Percentiles rank a stretch among this genome's conserved stretches.
These are phyloP conservation scores for Hypolimnas misippus DNA, from an alignment of 2,888 invertebrate genomes.

Conservation along the genomic window DNA sequence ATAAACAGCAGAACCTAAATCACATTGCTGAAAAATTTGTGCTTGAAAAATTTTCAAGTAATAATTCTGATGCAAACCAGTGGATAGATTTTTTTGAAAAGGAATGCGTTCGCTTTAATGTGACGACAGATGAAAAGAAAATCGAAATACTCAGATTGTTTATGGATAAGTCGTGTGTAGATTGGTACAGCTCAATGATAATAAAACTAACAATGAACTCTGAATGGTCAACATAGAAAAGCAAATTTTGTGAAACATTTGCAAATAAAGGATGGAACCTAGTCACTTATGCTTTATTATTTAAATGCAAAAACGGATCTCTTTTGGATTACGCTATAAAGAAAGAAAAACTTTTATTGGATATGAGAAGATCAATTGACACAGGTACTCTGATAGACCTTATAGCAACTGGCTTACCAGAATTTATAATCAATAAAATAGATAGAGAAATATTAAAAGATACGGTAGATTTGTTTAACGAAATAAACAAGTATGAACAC, in stretches of 20 bases:
- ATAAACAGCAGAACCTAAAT: too few species aligned
- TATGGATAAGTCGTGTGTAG: background rate
- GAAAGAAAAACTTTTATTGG: slow-evolving; percentile 39
- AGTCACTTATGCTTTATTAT: slow-evolving; percentile 32
- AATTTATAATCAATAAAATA: slow-evolving; percentile 34
- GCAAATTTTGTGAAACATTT: slow-evolving; percentile 42
- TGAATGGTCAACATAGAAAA: slow-evolving; percentile 33
- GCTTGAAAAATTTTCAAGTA: too few species aligned
- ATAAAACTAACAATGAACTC: slow-evolving; percentile 35
- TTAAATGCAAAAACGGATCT: slow-evolving; percentile 35
- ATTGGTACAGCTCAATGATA: too few species aligned
- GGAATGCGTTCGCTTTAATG: background rate
- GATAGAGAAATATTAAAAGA: slow-evolving; percentile 23
- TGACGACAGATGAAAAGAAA: background rate
- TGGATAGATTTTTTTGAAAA: background rate
- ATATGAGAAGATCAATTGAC: slow-evolving; percentile 36
- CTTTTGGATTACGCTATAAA: slow-evolving; percentile 39
- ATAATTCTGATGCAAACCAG: too few species aligned
- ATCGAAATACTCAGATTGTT: background rate
- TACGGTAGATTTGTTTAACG: slow-evolving; percentile 17
- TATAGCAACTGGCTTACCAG: slow-evolving; percentile 33
- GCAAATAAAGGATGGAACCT: slow-evolving; percentile 45
- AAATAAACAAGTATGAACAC: slow-evolving; percentile 11
- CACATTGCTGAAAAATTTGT: too few species aligned
- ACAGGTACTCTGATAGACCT: slow-evolving; percentile 30